Evolutionary conservation across 1,140 invertebrate genomes (phyloP).

Genomic region (Manduca sexta): DNA sequence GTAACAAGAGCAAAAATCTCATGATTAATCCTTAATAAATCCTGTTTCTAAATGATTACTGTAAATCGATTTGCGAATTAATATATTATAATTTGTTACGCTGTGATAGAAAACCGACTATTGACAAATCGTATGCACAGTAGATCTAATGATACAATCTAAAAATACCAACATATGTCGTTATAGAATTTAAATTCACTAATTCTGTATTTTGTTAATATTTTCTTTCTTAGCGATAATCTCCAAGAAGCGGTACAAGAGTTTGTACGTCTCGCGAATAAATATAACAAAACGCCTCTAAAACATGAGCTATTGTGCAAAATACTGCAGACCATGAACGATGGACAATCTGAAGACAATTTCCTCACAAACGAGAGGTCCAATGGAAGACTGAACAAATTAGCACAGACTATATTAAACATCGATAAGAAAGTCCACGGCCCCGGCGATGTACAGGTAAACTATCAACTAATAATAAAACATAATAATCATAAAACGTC

Average conservation of each 20-base stretch:
- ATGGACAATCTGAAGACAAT: slow-evolving; percentile 35
- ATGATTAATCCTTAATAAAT: no score
- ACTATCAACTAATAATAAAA: no score
- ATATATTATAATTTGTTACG: no score
- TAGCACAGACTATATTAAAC: slow-evolving; percentile 57
- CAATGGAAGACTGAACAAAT: slow-evolving; percentile 34
- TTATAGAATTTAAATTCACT: no score
- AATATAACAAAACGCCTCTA: slow-evolving; percentile 71
- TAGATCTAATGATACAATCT: no score
- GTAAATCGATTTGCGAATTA: no score
- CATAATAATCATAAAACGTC: no score
- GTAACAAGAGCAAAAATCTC: no score
- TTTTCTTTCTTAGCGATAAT: slow-evolving; percentile 66
- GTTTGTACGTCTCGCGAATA: slow-evolving; percentile 47
- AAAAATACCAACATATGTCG: no score
- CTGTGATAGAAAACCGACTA: no score
- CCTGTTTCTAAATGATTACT: no score
- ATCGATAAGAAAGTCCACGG: slow-evolving; percentile 60
- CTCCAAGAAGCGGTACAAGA: slow-evolving; percentile 62
- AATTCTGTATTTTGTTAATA: slow-evolving; percentile 10
- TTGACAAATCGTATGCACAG: no score
- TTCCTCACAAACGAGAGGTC: slow-evolving; percentile 37
- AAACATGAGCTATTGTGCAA: slow-evolving; percentile 71
- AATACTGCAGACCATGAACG: slow-evolving; percentile 49
- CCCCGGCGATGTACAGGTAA: slow-evolving; percentile 49